Evolutionary conservation across 2,888 invertebrate genomes (phyloP).

Genomic region (Nomada lathburiana): DNA sequence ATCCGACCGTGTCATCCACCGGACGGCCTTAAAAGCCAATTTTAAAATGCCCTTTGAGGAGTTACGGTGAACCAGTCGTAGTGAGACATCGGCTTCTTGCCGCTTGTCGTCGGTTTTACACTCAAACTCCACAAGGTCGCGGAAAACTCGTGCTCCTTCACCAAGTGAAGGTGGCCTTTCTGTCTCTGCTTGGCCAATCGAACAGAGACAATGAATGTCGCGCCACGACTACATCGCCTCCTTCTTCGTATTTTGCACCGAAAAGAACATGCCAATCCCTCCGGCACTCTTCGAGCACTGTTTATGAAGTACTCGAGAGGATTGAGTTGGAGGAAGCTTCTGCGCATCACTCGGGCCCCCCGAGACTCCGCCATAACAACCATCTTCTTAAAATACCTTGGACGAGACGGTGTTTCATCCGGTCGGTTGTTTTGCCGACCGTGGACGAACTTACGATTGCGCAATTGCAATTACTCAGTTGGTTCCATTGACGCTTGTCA

Average conservation of each 20-base stretch:
- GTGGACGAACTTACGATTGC: neutral
- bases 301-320: conserved; percentile 25
- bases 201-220: conserved; percentile 44
- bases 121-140: conserved; percentile 68
- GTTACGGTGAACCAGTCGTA: conserved; percentile 40
- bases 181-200: conserved; percentile 46
- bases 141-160: conserved; percentile 69
- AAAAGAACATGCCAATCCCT: neutral
- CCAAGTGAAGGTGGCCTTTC: conserved; percentile 58
- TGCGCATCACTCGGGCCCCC: neutral
- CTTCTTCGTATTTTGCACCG: neutral
- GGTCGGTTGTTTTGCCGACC: neutral
- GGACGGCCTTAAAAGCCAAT: conserved; percentile 62
- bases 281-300: neutral
- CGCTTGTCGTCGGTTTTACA: conserved; percentile 58
- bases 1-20: conserved; percentile 51
- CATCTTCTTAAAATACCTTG: conserved; percentile 22
- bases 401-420: neutral
- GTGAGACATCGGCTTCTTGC: conserved; percentile 45
- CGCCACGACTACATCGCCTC: neutral
- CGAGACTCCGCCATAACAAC: conserved; percentile 2
- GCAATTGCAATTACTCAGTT: neutral
- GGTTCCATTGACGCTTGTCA: neutral
- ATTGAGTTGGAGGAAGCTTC: conserved; percentile 2
- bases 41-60: conserved; percentile 64